Base-by-base conservation (phyloP, 2,888 invertebrate genomes). In the Lagria hirta region DNA sequence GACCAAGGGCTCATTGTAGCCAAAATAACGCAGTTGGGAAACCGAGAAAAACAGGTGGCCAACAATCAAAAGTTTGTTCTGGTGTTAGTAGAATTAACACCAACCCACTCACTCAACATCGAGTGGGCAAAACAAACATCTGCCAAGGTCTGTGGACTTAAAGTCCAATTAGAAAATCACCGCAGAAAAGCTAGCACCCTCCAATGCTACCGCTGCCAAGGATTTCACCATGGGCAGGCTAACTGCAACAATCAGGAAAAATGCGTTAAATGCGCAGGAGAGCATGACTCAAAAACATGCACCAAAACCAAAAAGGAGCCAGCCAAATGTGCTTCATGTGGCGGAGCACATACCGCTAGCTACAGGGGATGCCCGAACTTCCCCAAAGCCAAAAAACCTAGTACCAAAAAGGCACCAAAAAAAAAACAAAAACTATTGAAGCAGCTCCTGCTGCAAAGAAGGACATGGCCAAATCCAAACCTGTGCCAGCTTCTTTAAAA, bases 221-320 rank as follows among this genome's bases (percentile, higher is more conserved):
- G 6, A 10, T 24, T n/a, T 24, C 4, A 4, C 4, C 24, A 24
- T 10, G 10, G 6, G 4, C 24, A 24, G 8, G 8, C 4, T n/a
- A 7, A 7, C 51, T 74, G 74, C 32, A 65, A 64, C 7, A 69
- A 69, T 1, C 21, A 49, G 6, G 29, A 66, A 2, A 69, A 60
- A 32, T 74, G 73, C 59, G 70, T 74, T 0, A 73, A 72, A 51
- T 75, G 73, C 61, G 69, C 64, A n/a, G 68, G 65, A 1, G 55
- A 66, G 1, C 74, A 75, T 56, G 42, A 53, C 0, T 60, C 66
- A 7, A 64, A 56, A n/a, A 62, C 66, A 37, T 74, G 73, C 54
- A 43, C 51, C 0, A 62, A 59, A 48, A 3, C 34, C 4, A 43
- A 48, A 2, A 51, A 49, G 0, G 58, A 59, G 5, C 62, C 62